Base-by-base conservation (phyloP, 2,113 vertebrate species). In the Scomber scombrus region DNA sequence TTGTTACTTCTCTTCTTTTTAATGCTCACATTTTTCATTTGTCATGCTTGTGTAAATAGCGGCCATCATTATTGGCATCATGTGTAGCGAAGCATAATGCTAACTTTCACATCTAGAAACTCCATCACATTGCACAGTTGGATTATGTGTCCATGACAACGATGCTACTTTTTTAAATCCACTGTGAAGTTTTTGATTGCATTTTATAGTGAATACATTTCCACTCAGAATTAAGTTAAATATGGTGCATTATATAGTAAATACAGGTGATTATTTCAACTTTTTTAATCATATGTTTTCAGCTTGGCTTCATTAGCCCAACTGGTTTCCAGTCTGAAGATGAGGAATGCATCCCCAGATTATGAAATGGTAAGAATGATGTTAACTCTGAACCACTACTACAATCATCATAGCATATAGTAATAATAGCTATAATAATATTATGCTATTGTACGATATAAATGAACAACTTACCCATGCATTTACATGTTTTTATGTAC, bases 281-380 rank as follows among this genome's bases (percentile, higher is more conserved):
- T 40, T 40, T 10, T 13, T 34, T 45, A 31, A 9, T 7, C 4
- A 0, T 75, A 90, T 84, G 75, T 74, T 94, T 95, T 40, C 91
- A 99, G 98, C 80, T 96, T 98, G 97, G 90, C 94, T 43, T 89
- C 95, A 51, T 91, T 99, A 11, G 21, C 89, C 70, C 92, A 85
- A 3, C 96, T 99, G 75, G 95, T 99, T 73, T 94, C 92, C 80
- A 97, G 97, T 91, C 91, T 99, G 88, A 98, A 97, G 94, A 92
- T 78, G 8, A 95, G 96, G 65, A 95, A 95, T 84, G 90, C 94
- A 50, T 92, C 87, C 3, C 97, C 97, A 0, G 97, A 99, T 88
- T 99, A 99, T 8, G 97, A 99, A 95, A 98, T 99, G 97, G 97
- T 97, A 87, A 94, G 71, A 52, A 79, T 40, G 4, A 55, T 40